Conservation (phyloP, 2,888 invertebrate species). For the Dascillus cervinus region DNA sequence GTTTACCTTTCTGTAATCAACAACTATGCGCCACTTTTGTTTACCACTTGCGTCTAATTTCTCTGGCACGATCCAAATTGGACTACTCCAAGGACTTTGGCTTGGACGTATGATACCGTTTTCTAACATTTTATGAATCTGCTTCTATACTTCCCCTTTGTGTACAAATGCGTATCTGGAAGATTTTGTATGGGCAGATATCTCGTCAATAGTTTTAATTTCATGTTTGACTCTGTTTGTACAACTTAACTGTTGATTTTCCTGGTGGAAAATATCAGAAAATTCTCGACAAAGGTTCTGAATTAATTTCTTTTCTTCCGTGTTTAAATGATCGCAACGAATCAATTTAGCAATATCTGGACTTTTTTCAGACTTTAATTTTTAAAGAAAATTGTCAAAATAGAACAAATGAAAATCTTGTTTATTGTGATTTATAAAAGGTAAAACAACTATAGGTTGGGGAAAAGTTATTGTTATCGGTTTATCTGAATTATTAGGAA, state of each 20-base stretch:
- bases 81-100: slow-evolving; percentile 18
- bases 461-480: too few species aligned
- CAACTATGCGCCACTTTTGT: too few species aligned
- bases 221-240: slow-evolving; percentile 26
- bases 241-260: slow-evolving; percentile 16
- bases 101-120: slow-evolving; percentile 25
- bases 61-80: slow-evolving; percentile 30
- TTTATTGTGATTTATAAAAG: too few species aligned
- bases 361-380: too few species aligned
- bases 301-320: slow-evolving; percentile 17
- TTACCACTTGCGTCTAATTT: too few species aligned
- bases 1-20: too few species aligned
- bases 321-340: slow-evolving; percentile 18
- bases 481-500: too few species aligned
- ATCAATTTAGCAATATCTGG: too few species aligned
- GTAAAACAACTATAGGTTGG: too few species aligned
- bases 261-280: slow-evolving; percentile 22
- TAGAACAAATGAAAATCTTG: too few species aligned
- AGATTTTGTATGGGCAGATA: slow-evolving; percentile 28
- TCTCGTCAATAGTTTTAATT: slow-evolving; percentile 24
- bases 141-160: slow-evolving; percentile 28
- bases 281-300: slow-evolving; percentile 15
- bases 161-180: slow-evolving; percentile 33
- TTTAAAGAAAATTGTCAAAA: too few species aligned
- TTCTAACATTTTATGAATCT: slow-evolving; percentile 26